These are phyloP conservation scores for Argya squamiceps DNA, from an alignment of 2,797 vertebrate species.

Conservation along the genomic window DNA sequence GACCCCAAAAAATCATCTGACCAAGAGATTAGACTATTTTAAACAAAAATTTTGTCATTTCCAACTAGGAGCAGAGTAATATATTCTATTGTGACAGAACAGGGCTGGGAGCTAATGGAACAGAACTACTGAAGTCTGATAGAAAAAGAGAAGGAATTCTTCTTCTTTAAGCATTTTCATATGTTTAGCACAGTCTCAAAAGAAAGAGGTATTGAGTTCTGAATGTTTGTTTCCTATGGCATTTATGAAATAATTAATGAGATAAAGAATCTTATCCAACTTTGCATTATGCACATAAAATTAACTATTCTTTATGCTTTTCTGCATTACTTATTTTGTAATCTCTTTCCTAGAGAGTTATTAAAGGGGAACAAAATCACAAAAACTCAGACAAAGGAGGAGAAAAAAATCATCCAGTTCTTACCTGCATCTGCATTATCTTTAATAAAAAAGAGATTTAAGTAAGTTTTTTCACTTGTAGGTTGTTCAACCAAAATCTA, in stretches of 20 bases:
- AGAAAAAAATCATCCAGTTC: not conserved
- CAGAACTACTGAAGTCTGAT: not conserved
- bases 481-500: slow-evolving; percentile 81
- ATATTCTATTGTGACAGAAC: not conserved
- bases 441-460: slow-evolving; percentile 81
- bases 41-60: not conserved
- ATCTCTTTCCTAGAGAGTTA: not conserved
- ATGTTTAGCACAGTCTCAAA: not conserved
- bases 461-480: slow-evolving; percentile 75
- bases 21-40: not conserved
- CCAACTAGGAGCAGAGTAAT: not conserved
- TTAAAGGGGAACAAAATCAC: not conserved
- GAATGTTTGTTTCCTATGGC: not conserved
- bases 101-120: not conserved
- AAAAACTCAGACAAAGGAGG: not conserved
- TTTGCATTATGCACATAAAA: not conserved
- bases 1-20: not conserved
- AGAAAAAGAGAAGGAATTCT: not conserved
- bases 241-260: not conserved
- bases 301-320: not conserved
- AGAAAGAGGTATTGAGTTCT: not conserved
- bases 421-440: slow-evolving; percentile 79
- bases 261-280: not conserved
- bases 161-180: not conserved
- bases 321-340: not conserved